Percentiles rank a stretch among this genome's conserved stretches.
phyloP scores from a whole-genome alignment of 2,888 invertebrate genomes.

The Scaptomyza tumidula region DNA sequence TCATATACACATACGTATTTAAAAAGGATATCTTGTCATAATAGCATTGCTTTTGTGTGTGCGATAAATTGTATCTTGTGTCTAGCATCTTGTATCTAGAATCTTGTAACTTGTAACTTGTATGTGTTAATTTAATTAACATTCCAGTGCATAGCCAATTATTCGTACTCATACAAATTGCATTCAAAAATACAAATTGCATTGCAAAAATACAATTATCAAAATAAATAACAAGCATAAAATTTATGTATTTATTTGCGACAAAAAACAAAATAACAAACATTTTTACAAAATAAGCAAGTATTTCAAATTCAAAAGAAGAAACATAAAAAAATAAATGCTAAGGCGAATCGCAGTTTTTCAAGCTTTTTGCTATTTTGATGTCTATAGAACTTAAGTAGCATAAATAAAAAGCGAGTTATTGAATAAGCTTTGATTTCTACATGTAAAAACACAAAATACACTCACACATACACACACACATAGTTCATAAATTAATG shows the following conservation, averaged over 20 bases:
- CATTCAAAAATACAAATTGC: slow-evolving; percentile 23
- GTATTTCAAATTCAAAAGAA: slow-evolving; percentile 43
- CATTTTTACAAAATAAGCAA: neutral
- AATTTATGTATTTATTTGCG: slow-evolving; percentile 50
- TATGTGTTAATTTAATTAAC: slow-evolving; percentile 72
- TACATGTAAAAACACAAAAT: slow-evolving; percentile 53
- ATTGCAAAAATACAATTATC: slow-evolving; percentile 2
- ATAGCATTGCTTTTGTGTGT: slow-evolving; percentile 57
- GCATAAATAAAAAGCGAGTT: slow-evolving; percentile 54
- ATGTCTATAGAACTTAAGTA: slow-evolving; percentile 70
- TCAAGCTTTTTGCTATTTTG: slow-evolving; percentile 78
- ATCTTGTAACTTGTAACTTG: slow-evolving; percentile 12
- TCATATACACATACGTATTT: slow-evolving; percentile 18
- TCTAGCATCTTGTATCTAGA: slow-evolving; percentile 15
- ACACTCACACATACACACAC: slow-evolving; percentile 12
- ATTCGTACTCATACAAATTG: slow-evolving; percentile 45
- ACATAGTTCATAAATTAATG: slow-evolving; percentile 23
- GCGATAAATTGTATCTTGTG: slow-evolving; percentile 25
- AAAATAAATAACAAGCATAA: slow-evolving; percentile 14
- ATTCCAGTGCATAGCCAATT: slow-evolving; percentile 71
- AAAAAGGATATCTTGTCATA: slow-evolving; percentile 33
- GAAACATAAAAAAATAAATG: slow-evolving; percentile 10
- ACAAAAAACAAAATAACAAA: neutral
- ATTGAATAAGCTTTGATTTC: slow-evolving; percentile 57
- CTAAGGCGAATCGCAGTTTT: slow-evolving; percentile 60